Percentiles rank a stretch among this genome's conserved stretches.
phyloP scores from a whole-genome alignment of 2,888 invertebrate species.

The Eupithecia exiguata region DNA sequence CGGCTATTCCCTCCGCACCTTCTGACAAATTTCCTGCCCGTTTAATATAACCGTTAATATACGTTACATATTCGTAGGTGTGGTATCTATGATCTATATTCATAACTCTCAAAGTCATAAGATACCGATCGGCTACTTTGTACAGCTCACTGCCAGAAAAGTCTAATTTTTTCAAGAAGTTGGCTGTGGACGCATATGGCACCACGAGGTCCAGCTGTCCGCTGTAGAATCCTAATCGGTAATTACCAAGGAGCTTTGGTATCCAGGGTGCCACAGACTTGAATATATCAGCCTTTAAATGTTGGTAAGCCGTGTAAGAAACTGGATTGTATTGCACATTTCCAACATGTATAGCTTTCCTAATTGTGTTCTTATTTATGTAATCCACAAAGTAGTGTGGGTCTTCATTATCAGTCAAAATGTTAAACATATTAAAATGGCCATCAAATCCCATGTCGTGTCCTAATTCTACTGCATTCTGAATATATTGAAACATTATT shows the following conservation, averaged over 20 bases:
- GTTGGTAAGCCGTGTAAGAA: neutral
- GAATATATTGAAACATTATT: conserved; percentile 67
- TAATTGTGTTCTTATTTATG: neutral
- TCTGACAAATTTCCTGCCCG: neutral
- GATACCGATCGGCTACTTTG: neutral
- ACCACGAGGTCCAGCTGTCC: conserved; percentile 22
- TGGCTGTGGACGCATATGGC: conserved; percentile 22
- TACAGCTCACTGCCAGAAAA: neutral
- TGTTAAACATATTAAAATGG: conserved; percentile 69
- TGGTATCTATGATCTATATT: too few species aligned
- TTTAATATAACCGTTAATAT: neutral
- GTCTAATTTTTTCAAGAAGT: conserved; percentile 7
- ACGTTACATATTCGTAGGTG: too few species aligned
- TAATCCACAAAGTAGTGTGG: neutral
- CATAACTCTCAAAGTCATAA: too few species aligned
- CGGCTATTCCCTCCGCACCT: neutral
- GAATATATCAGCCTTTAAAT: conserved; percentile 14
- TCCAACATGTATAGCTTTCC: conserved; percentile 28
- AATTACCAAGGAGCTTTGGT: conserved; percentile 24
- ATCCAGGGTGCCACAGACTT: conserved; percentile 29
- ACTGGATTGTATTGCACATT: neutral
- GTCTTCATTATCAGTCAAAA: neutral
- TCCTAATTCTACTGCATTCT: neutral
- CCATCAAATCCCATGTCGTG: conserved; percentile 77
- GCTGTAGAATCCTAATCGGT: conserved; percentile 23